Base-by-base conservation (phyloP, 2,113 vertebrate species). In the Chloebia gouldiae region DNA sequence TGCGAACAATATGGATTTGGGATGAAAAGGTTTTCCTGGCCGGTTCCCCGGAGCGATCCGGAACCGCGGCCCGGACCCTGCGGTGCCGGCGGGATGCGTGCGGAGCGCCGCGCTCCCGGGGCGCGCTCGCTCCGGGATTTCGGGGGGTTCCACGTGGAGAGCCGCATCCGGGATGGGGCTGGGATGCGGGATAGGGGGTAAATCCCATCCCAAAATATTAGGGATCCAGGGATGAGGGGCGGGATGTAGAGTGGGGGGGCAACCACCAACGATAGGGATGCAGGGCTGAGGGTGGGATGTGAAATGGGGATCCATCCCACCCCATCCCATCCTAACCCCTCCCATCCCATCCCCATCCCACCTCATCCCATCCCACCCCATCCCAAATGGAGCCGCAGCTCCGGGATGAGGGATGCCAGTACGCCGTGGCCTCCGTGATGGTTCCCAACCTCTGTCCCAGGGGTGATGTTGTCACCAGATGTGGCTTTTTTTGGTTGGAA, bases 1-100 rank as follows among this genome's bases (percentile, higher is more conserved):
- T 54, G 69, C 16, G 69, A 81, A 96, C 92, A 96, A 96, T 96
- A 28, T 3, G 40, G 47, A 33, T 40, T 69, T 40, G 24, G 37
- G 90, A 81, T 95, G 88, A 69, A 94, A 95, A 96, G 88, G 50
- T 68, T 83, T 75, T 86, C 88, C 78, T n/a, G 85, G 33, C 65
- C 81, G 81, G 35, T 23, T 50, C 90, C 93, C 92, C 14, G 53
- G 84, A 5, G 92, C 23, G 89, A 8, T 11, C 47, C 53, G 92
- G 92, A 92, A 79, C 51, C 6, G 14, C 84, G 60, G 25, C 11
- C 92, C 40, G 40, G 39, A 39, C 11, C 39, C 39, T 68, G 10
- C 31, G 30, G 49, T 3, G 92, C 84, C 79, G 2, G 69, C 13
- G 86, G 56, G 75, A 71, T 35, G 45, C 40, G 40, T 14, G 40